These are phyloP conservation scores for Penaeus indicus DNA, from an alignment of 1,140 invertebrate species.

Conservation along the genomic window DNA sequence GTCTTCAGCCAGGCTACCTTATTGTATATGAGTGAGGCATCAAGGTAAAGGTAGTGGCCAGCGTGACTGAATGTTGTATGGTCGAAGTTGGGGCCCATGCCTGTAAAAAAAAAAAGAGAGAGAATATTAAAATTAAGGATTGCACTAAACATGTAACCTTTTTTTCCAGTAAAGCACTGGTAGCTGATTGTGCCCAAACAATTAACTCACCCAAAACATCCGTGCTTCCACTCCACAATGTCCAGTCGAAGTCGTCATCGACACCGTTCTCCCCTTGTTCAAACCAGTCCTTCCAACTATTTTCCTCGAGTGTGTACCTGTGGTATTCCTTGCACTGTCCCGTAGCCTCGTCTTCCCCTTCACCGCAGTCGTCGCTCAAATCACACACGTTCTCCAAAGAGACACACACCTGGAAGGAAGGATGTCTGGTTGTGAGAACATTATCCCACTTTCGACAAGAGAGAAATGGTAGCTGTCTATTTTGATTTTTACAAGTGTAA, in stretches of 20 bases:
- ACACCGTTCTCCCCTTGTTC: slow-evolving; percentile 37
- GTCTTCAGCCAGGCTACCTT: slow-evolving; percentile 33
- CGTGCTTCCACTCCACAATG: slow-evolving; percentile 35
- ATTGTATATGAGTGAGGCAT: background rate
- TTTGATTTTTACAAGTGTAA: background rate
- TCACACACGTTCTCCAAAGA: slow-evolving; percentile 39
- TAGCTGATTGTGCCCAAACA: background rate
- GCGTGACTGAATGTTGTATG: slow-evolving; percentile 38
- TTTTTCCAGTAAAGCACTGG: background rate
- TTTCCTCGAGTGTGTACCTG: slow-evolving; percentile 38
- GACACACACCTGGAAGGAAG: slow-evolving; percentile 44
- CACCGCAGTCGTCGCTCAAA: slow-evolving; percentile 51
- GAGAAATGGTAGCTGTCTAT: background rate
- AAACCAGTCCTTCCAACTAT: slow-evolving; percentile 37
- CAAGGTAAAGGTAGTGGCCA: slow-evolving; percentile 52
- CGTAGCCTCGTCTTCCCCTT: slow-evolving; percentile 33
- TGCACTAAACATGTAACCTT: no score
- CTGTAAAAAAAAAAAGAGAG: background rate
- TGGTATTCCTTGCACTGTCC: slow-evolving; percentile 12
- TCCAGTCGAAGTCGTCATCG: slow-evolving; percentile 55
- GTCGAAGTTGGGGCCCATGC: slow-evolving; percentile 53
- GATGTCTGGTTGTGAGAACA: background rate
- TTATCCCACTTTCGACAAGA: background rate
- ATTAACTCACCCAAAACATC: slow-evolving; percentile 4
- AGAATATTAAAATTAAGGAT: no score